Evolutionary conservation across 2,113 vertebrate species (phyloP).

Genomic region (Okapia johnstoni): DNA sequence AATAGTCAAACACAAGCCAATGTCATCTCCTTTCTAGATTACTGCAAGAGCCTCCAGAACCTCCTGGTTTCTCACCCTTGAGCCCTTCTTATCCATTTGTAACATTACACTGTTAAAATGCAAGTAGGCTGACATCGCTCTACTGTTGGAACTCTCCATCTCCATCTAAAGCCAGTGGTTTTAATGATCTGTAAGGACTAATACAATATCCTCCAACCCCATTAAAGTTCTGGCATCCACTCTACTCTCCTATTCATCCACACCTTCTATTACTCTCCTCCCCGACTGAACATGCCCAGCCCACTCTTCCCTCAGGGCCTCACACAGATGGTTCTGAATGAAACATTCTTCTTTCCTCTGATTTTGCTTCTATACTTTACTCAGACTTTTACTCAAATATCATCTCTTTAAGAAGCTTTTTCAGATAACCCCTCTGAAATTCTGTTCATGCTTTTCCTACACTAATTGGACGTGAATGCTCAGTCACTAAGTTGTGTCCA

Average conservation of each 20-base stretch:
- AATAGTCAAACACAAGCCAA: not conserved
- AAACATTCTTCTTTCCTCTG: not conserved
- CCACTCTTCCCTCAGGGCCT: not conserved
- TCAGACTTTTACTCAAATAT: not conserved
- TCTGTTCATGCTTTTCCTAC: not conserved
- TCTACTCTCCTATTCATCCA: not conserved
- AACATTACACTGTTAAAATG: not conserved
- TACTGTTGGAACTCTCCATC: not conserved
- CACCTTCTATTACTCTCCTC: not conserved
- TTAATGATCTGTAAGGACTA: not conserved
- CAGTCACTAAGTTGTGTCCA: not conserved
- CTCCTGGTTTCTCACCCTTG: not conserved
- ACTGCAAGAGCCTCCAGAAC: not conserved
- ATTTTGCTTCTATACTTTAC: not conserved
- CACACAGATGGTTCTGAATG: not conserved
- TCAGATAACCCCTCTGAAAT: not conserved
- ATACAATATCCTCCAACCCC: not conserved
- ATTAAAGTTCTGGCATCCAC: not conserved
- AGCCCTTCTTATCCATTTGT: not conserved
- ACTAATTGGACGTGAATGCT: not conserved
- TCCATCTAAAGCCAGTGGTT: not conserved
- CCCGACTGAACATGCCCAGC: accelerated
- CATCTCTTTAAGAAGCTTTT: not conserved
- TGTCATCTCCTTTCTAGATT: not conserved
- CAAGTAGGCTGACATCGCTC: not conserved